Evolutionary conservation across 2,113 vertebrate genomes (phyloP).

Genomic region (Tachuris rubrigastra): DNA sequence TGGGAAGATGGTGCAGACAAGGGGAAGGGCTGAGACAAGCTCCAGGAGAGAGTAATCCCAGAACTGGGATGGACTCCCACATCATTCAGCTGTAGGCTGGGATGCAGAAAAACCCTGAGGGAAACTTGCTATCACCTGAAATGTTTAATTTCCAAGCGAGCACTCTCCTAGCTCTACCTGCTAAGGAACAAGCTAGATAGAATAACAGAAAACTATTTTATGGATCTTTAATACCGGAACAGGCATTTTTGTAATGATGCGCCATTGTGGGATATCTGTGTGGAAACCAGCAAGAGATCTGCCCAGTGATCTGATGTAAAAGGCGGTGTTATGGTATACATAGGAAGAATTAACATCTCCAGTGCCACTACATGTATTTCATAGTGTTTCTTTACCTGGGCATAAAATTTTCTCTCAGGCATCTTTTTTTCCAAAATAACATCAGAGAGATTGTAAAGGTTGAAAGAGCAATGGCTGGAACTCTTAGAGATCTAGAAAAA

Average conservation of each 20-base stretch:
- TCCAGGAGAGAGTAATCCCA: background rate
- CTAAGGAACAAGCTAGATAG: background rate
- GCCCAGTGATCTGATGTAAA: background rate
- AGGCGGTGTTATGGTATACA: background rate
- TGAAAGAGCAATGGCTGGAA: background rate
- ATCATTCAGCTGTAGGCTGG: background rate
- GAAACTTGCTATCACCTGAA: background rate
- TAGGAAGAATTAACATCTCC: background rate
- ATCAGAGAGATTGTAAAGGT: background rate
- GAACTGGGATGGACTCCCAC: accelerated
- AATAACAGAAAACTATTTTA: background rate
- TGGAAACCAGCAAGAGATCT: background rate
- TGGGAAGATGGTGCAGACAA: background rate
- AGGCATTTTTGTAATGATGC: background rate
- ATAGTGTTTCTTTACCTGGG: background rate
- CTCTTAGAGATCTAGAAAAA: background rate
- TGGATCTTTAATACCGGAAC: background rate
- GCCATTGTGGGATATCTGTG: background rate
- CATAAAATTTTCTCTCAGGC: background rate
- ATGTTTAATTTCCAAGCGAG: background rate
- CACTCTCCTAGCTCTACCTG: background rate
- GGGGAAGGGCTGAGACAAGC: background rate
- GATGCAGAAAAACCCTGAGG: background rate
- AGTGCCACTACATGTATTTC: background rate
- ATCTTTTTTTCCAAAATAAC: background rate